Conservation (phyloP, 2,113 vertebrate species). For the Silurus glanis region DNA sequence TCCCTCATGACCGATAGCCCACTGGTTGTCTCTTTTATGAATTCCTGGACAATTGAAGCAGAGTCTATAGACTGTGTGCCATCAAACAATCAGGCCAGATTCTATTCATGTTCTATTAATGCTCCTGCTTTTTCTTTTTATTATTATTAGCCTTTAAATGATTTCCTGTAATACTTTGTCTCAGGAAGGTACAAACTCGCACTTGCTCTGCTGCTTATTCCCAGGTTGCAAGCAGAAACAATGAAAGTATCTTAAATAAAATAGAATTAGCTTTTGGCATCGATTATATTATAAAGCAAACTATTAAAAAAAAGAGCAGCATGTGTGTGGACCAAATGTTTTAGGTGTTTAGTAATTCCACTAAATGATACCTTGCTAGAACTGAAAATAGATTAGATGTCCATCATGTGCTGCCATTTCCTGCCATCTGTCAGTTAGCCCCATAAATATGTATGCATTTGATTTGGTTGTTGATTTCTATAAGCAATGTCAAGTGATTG, state of each 20-base stretch:
- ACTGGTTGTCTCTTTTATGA: slow-evolving; percentile 56
- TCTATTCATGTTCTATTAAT: slow-evolving; percentile 74
- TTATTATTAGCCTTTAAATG: slow-evolving; percentile 74
- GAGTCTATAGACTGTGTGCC: slow-evolving; percentile 61
- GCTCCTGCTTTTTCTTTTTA: slow-evolving; percentile 67
- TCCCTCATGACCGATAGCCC: slow-evolving; percentile 24
- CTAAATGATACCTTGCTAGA: slow-evolving; percentile 66
- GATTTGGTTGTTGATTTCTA: slow-evolving; percentile 65
- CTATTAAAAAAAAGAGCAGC: slow-evolving; percentile 60
- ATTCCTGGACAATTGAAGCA: slow-evolving; percentile 74
- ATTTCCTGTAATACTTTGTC: slow-evolving; percentile 60
- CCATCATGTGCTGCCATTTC: slow-evolving; percentile 65
- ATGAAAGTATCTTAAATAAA: slow-evolving; percentile 60
- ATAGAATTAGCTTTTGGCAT: slow-evolving; percentile 49
- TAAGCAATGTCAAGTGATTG: slow-evolving; percentile 63
- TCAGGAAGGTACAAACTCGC: slow-evolving; percentile 61
- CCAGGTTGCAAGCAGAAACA: slow-evolving; percentile 68
- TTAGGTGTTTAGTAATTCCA: slow-evolving; percentile 68
- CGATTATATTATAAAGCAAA: slow-evolving; percentile 68
- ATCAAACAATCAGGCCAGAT: slow-evolving; percentile 74
- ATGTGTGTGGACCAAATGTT: slow-evolving; percentile 68
- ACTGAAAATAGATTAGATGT: slow-evolving; percentile 72
- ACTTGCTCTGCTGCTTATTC: slow-evolving; percentile 67
- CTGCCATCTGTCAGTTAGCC: slow-evolving; percentile 68
- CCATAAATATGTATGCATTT: slow-evolving; percentile 60